Percentiles rank a stretch among this genome's conserved stretches.
Conservation (phyloP, 2,888 invertebrate genomes). For the Drosophila conformis region DNA sequence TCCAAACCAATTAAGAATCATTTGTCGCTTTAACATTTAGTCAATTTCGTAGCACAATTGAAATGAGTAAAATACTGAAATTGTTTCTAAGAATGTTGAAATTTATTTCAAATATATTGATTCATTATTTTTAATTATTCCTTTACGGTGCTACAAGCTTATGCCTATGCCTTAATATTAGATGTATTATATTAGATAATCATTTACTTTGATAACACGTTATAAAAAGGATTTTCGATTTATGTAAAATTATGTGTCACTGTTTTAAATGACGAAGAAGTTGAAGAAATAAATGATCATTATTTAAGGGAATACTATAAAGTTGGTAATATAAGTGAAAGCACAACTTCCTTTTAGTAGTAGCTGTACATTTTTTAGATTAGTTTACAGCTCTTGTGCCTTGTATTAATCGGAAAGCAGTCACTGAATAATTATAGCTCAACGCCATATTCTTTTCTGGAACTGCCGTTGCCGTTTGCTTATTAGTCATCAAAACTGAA, state of each 20-base stretch:
- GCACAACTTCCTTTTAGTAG: no score
- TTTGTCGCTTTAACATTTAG: no score
- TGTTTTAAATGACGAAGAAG: not conserved
- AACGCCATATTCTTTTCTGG: not conserved
- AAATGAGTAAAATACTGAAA: not conserved
- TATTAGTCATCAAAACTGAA: constrained; percentile 58
- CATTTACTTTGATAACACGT: not conserved
- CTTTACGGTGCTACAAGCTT: no score
- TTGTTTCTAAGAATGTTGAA: not conserved
- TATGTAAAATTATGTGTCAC: not conserved
- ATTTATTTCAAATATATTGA: not conserved
- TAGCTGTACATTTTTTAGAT: not conserved
- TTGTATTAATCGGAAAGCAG: not conserved
- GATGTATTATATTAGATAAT: not conserved
- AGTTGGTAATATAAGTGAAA: not conserved
- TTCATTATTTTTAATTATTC: no score
- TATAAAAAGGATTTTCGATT: not conserved
- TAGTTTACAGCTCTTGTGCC: not conserved
- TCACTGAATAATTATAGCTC: not conserved
- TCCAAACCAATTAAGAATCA: no score
- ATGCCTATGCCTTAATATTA: no score
- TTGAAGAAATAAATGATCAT: not conserved
- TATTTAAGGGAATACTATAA: not conserved
- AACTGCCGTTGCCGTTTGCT: constrained; percentile 24
- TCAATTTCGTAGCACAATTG: not conserved